Base-by-base conservation (phyloP, 1,140 invertebrate genomes). In the Drosophila leontia region DNA sequence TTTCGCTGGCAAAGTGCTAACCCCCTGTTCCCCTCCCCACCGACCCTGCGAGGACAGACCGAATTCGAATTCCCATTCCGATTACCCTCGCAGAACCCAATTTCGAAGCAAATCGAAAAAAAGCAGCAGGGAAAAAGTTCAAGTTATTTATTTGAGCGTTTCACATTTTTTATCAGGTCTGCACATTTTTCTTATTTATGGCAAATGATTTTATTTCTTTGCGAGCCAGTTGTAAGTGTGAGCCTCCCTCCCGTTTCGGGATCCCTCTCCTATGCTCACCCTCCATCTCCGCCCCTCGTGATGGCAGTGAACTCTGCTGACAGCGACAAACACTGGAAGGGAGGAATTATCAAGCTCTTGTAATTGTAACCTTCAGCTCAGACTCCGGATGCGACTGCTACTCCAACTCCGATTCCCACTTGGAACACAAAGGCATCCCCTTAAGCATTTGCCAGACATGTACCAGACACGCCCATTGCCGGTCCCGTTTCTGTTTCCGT, bases 141-240 rank as follows among this genome's bases (percentile, higher is more conserved):
- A 75, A 75, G 84, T 79, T 87, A 87, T 87, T 87, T 87, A 87
- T 87, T 87, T 87, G 69, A 88, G 61, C 85, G 77, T 87, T 87
- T 87, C 80, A 87, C 85, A 87, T 88, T 87, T 87, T 87, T 87
- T 87, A 88, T 87, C 83, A 83, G 71, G 62, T 68, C 71, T 65
- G 72, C 80, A 67, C 81, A 87, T 87, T 88, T 88, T 60, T 90
- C 80, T 87, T 87, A 88, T 87, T 87, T 87, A 87, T 87, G 78
- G 85, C 77, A 87, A 88, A 87, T 87, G 72, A 88, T 82, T 87
- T 80, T 79, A 79, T 76, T 80, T 80, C 61, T 72, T 68, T 72
- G 50, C 67, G 6, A 57, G 37, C 68, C 45, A 74, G 53, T n/a
- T 39, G 35, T 39, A 39, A 42, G 70, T 45, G 45, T 74, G 72